Evolutionary conservation across 2,888 invertebrate species (phyloP), one percentile per base, ranked within the genome.

Genomic region (Aleiodes leptofemur): DNA sequence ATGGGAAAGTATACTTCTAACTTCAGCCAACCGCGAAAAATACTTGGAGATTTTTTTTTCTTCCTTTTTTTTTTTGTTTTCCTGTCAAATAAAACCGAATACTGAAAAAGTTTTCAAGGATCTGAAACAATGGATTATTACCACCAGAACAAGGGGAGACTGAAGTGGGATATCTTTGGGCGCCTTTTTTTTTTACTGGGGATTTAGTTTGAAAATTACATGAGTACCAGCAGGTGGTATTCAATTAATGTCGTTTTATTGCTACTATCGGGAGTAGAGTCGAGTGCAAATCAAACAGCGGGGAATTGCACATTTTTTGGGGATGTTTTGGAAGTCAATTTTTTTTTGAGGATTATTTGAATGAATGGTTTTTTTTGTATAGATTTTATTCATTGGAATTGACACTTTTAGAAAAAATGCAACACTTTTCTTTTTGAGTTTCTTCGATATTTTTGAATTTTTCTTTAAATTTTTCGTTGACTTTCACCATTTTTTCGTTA

Each of bases 41-140:
- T 23, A 51, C 14, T 9, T 9, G 16, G 53, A 53, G 16, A 9
- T 9, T 53, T 9, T 16, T 5, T 31, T 31, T 11, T 13, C 6
- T 34, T 34, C 34, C 29, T 53, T 13, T 66, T 66, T 13, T 66
- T 66, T 51, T 66, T 66, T 34, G 34, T 34, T 34, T 34, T 34
- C 34, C 50, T 53, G 29, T 53, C 16, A 8, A 16, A 53, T 50
- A 68, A 68, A 50, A 50, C 50, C 16, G 13, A 31, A 68, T 68
- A 14, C 31, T 14, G 6, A 11, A 23, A 50, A 23, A 50, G 43
- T 14, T 68, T 68, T 34, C 29, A 31, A 51, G 51, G 68, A 50
- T 23, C 13, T 68, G 68, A 68, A 68, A 68, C 68, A 68, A 68
- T 68, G 51, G 68, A 51, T 51, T 51, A 56, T 64, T 64, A 14